These are phyloP conservation scores for Gopherus evgoodei DNA, from an alignment of 2,113 vertebrate species.

Conservation along the genomic window DNA sequence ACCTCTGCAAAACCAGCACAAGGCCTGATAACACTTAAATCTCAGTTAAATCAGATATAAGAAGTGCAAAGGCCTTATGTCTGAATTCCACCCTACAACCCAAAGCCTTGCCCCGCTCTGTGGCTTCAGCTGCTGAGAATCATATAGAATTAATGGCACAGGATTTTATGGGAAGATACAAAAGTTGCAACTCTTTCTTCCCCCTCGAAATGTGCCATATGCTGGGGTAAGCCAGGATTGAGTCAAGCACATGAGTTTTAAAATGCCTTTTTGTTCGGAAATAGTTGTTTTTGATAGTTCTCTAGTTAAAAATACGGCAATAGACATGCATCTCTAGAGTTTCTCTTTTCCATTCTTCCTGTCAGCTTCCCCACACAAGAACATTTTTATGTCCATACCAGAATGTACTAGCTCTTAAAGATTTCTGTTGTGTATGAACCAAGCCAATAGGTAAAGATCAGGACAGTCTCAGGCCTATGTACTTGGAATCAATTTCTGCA, in stretches of 20 bases:
- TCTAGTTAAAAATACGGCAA: neutral
- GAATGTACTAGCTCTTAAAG: slow-evolving; percentile 36
- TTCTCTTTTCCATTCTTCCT: neutral
- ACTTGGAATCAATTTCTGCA: slow-evolving; percentile 31
- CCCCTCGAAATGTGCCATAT: neutral
- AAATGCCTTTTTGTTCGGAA: slow-evolving; percentile 16
- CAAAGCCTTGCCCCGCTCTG: neutral
- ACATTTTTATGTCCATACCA: slow-evolving; percentile 44
- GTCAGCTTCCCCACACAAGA: slow-evolving; percentile 43
- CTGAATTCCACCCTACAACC: neutral
- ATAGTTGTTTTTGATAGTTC: neutral
- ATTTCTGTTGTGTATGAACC: slow-evolving; percentile 41
- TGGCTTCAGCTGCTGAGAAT: neutral
- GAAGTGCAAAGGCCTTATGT: neutral
- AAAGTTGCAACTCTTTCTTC: neutral
- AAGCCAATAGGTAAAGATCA: slow-evolving; percentile 48
- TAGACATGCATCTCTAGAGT: neutral
- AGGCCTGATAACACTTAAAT: neutral
- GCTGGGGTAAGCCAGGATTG: neutral
- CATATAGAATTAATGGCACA: neutral
- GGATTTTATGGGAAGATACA: neutral
- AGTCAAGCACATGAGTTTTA: neutral
- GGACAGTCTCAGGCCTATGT: slow-evolving; percentile 17
- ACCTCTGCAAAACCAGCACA: neutral
- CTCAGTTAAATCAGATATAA: neutral